Base-by-base conservation (phyloP, 53 echinoderm and acorn worm genomes). In the Mesocentrotus franciscanus region DNA sequence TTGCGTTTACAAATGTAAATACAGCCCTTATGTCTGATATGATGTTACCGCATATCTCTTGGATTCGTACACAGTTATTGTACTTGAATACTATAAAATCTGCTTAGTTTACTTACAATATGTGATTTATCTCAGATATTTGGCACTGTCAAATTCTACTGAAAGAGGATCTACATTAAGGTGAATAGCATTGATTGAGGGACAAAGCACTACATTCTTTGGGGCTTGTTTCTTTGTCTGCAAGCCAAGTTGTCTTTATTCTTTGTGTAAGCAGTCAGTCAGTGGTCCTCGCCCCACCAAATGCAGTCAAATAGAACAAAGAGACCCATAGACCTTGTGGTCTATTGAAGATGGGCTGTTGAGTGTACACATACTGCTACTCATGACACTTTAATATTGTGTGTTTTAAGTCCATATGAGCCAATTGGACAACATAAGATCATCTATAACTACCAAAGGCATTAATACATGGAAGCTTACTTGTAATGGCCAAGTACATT, bases 171-270 rank as follows among this genome's bases (percentile, higher is more conserved):
- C 81, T 42, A 81, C 76, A 76, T 42, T 1, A 8, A 81, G 81
- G 42, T 81, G 81, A 81, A 81, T 81, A 81, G 81, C 81, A 81
- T 81, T 42, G 42, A 81, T 81, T 42, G 36, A 42, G 81, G 81
- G 81, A 81, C 81, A 81, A 81, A 42, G 22, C 42, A 22, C 81
- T 81, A 36, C 17, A 8, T 33, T 42, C 42, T 20, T 20, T 42
- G 14, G 36, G 42, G 81, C 42, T 42, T 81, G 81, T 81, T 81
- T 42, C 81, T 81, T 81, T 81, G 81, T 81, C 81, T 20, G 20
- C 8, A 39, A 39, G 81, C 81, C 36, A 81, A 81, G 81, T 81
- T 36, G 18, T 81, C 81, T 81, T 81, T 81, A 81, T 78, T 78
- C 78, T 34, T 78, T 78, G 78, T 81, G 36, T 8, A 39, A 81